Evolutionary conservation across 2,113 vertebrate species (phyloP).

Genomic region (Chascanopsetta lugubris): DNA sequence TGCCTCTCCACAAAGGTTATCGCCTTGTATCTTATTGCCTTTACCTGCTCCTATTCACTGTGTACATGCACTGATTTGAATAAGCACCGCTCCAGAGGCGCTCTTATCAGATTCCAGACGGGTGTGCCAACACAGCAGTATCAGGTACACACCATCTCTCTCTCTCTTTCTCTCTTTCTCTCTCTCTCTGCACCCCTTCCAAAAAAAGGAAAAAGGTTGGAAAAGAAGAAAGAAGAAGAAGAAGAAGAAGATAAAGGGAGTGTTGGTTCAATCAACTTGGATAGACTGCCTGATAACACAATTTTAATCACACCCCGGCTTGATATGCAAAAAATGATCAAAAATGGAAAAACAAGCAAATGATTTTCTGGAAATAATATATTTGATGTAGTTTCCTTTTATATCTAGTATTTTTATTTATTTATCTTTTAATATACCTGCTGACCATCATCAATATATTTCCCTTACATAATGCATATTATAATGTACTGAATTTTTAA

Average conservation of each 20-base stretch:
- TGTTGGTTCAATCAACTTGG: slow-evolving; percentile 41
- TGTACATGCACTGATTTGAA: slow-evolving; percentile 80
- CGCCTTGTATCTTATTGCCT: slow-evolving; percentile 76
- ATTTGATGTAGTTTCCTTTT: slow-evolving; percentile 5
- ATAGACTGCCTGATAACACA: slow-evolving; percentile 64
- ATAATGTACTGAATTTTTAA: slow-evolving; percentile 62
- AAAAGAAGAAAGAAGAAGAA: slow-evolving; percentile 17
- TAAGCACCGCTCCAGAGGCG: slow-evolving; percentile 77
- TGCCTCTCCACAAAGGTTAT: slow-evolving; percentile 75
- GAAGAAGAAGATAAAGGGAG: slow-evolving; percentile 21
- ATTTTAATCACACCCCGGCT: slow-evolving; percentile 62
- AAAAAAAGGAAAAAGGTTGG: slow-evolving; percentile 28
- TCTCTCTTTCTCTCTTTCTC: slow-evolving; percentile 10
- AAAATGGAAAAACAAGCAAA: slow-evolving; percentile 44
- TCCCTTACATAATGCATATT: slow-evolving; percentile 42
- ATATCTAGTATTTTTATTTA: not conserved
- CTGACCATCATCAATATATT: slow-evolving; percentile 54
- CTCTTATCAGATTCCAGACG: slow-evolving; percentile 79
- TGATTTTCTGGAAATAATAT: slow-evolving; percentile 50
- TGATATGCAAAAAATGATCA: slow-evolving; percentile 62
- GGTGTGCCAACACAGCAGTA: slow-evolving; percentile 77
- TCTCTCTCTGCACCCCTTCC: slow-evolving; percentile 11
- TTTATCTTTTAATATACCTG: slow-evolving; percentile 34
- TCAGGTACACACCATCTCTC: slow-evolving; percentile 73
- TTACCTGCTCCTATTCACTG: slow-evolving; percentile 79